Evolutionary conservation across 2,888 invertebrate species (phyloP).

Genomic region (Drosophila pegasa): DNA sequence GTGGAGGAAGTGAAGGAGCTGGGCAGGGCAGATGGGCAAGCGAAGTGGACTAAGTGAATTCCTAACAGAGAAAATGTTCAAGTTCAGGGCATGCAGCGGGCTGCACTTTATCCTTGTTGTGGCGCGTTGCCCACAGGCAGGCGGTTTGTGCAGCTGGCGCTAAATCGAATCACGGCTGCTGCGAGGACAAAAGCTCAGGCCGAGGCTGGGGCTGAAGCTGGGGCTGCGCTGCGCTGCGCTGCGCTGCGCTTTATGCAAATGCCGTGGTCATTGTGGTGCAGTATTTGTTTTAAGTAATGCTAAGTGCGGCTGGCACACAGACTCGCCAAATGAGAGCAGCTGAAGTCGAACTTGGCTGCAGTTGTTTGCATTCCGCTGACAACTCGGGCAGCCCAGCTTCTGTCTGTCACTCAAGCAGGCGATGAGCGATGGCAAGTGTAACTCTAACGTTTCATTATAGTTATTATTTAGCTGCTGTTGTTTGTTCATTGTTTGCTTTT

Average conservation of each 20-base stretch:
- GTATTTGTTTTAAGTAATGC: constrained; percentile 63
- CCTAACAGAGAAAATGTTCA: constrained; percentile 28
- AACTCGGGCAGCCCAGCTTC: constrained; percentile 51
- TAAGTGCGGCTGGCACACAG: constrained; percentile 38
- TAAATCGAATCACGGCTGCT: constrained; percentile 65
- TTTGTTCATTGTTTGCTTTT: constrained; percentile 44
- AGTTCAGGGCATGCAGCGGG: constrained; percentile 48
- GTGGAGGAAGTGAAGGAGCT: not conserved
- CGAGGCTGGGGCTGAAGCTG: not conserved
- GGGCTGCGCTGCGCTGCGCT: constrained; percentile 31
- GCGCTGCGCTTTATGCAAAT: constrained; percentile 68
- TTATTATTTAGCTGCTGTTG: constrained; percentile 40
- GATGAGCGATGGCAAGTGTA: constrained; percentile 53
- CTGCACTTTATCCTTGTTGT: constrained; percentile 25
- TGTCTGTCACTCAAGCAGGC: constrained; percentile 55
- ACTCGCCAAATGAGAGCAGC: constrained; percentile 30
- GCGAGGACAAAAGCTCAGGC: constrained; percentile 51
- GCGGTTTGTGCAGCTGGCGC: constrained; percentile 37
- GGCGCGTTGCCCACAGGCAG: constrained; percentile 11
- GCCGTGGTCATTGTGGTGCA: constrained; percentile 63
- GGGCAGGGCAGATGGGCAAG: not conserved
- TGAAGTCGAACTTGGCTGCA: constrained; percentile 21
- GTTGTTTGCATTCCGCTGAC: constrained; percentile 43
- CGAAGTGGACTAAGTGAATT: constrained; percentile 5
- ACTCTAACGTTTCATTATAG: constrained; percentile 70